phyloP scores from a whole-genome alignment of 2,113 vertebrate genomes.

The Aptenodytes forsteri region DNA sequence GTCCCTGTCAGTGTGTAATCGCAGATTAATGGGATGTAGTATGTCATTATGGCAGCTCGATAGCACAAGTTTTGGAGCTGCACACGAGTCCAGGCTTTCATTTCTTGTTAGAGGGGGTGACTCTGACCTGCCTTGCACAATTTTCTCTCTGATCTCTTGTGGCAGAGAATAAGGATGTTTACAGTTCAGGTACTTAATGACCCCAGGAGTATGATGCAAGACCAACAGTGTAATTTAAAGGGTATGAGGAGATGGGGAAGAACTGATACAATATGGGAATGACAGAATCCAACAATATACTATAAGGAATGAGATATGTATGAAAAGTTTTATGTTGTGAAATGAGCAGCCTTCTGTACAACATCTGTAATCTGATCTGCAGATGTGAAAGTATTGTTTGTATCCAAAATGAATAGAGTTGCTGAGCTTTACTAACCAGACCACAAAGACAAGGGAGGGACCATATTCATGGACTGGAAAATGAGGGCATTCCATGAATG shows the following conservation, averaged over 20 bases:
- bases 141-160: not conserved
- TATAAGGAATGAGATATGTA: not conserved
- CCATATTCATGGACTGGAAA: not conserved
- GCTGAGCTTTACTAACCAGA: not conserved
- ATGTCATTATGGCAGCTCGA: constrained; percentile 47
- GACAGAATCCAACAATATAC: not conserved
- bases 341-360: not conserved
- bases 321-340: not conserved
- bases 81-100: not conserved
- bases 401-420: not conserved
- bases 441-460: not conserved
- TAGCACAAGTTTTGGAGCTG: not conserved
- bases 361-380: not conserved
- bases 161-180: not conserved
- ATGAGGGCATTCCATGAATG: not conserved
- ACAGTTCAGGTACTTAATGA: not conserved
- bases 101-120: not conserved
- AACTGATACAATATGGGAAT: not conserved
- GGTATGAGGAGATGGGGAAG: not conserved
- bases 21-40: constrained; percentile 58
- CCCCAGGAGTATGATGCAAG: not conserved
- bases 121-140: not conserved
- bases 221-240: not conserved
- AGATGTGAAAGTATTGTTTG: not conserved
- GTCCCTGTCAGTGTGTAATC: constrained; percentile 50